Base-by-base conservation (phyloP, 2,797 vertebrate species). In the Thunnus albacares region DNA sequence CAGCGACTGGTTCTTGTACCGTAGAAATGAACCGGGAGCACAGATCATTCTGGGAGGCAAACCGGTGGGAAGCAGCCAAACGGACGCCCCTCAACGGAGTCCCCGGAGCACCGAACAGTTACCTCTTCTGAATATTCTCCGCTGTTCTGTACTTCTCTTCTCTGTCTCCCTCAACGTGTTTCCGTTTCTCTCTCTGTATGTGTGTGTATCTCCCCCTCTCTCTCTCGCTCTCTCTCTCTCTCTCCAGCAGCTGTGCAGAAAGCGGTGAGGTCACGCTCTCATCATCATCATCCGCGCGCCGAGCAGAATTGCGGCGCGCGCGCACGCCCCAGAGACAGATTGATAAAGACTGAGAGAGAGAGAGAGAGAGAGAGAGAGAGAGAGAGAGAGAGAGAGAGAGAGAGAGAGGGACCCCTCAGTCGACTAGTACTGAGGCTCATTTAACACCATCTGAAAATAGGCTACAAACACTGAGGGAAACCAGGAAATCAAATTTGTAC, bases 201-300 rank as follows among this genome's bases (percentile, higher is more conserved):
- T 20, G 5, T 24, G n/a, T 62, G 12, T 45, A 20, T 33, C 30
- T 33, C 30, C 30, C 30, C 30, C 6, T 28, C 30, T 7, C 28
- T 55, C 22, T 26, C 22, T 6, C 20, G 53, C 51, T 58, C 24
- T 15, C 56, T 17, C 8, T 20, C n/a, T 52, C 55, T 24, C 62
- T 28, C 72, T 75, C 55, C 82, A 74, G 90, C 90, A 94, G 95
- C 94, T 95, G 94, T 93, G 93, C 87, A 89, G 92, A 93, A 93
- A 91, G 90, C 91, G 80, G 93, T 94, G 94, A 95, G 94, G 94
- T 95, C 94, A 95, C 94, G 91, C 92, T 91, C 92, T 91, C 90
- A 92, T 93, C 92, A 91, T 90, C 92, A 83, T 82, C 88, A 81
- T 78, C 58, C 84, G 86, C 89, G 91, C 91, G 83, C 85, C 28